phyloP scores from a whole-genome alignment of 2,888 invertebrate species.

The Macrostomum cliftonense region DNA sequence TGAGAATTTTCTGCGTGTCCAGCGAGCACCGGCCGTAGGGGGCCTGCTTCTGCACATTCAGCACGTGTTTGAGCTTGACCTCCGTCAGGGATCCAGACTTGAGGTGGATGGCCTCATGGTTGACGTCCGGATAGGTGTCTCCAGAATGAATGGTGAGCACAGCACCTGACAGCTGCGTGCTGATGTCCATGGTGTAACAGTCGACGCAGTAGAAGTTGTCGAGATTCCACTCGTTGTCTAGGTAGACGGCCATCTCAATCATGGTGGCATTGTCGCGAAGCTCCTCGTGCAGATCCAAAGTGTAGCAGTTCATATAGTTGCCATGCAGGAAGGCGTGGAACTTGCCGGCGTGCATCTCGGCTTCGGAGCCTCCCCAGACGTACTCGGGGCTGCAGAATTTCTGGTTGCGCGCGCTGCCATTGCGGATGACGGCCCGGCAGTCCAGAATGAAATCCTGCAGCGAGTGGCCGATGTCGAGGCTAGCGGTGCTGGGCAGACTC shows the following conservation, averaged over 20 bases:
- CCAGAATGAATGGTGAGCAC: constrained; percentile 7
- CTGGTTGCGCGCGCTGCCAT: too few species aligned
- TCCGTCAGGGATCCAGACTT: constrained; percentile 8
- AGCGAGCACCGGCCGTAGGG: constrained; percentile 10
- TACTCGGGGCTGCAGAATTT: too few species aligned
- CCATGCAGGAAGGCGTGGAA: constrained; percentile 6
- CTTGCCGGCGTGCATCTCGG: neutral
- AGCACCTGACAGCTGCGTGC: constrained; percentile 8
- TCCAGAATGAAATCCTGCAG: too few species aligned
- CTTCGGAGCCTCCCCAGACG: too few species aligned
- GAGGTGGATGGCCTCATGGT: constrained; percentile 7
- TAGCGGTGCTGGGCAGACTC: neutral
- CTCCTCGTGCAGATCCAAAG: constrained; percentile 5
- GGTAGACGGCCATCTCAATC: constrained; percentile 7
- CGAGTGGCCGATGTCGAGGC: too few species aligned
- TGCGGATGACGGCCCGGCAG: too few species aligned
- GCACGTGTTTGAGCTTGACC: constrained; percentile 1
- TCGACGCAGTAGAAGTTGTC: constrained; percentile 6
- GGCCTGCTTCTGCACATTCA: constrained; percentile 9
- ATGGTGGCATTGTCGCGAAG: constrained; percentile 6
- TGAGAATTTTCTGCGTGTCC: constrained; percentile 1
- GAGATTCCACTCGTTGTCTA: constrained; percentile 5
- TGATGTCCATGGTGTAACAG: constrained; percentile 8
- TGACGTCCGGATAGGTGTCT: constrained; percentile 7
- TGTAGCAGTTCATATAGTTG: constrained; percentile 8